Conservation (phyloP, 2,113 vertebrate species). For the Epinephelus moara region DNA sequence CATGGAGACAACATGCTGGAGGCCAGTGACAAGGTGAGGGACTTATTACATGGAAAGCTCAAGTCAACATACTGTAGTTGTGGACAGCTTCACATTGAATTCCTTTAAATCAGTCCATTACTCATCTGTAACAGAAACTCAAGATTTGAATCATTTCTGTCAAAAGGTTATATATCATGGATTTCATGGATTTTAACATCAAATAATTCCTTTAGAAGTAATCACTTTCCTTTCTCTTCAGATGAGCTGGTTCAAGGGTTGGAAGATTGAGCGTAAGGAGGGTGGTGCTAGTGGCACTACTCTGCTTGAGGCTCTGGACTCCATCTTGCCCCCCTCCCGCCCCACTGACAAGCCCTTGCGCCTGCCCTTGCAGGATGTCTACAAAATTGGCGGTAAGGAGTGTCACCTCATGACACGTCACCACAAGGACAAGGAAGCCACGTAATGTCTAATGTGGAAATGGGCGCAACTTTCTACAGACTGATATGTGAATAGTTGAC, state of each 20-base stretch:
- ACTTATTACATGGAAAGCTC: background rate
- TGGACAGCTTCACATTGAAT: background rate
- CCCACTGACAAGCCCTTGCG: conserved; percentile 85
- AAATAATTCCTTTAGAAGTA: background rate
- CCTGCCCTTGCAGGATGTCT: conserved; percentile 86
- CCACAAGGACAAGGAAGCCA: background rate
- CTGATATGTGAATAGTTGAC: background rate
- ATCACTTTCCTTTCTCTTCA: conserved; percentile 38
- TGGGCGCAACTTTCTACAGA: background rate
- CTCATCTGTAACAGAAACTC: background rate
- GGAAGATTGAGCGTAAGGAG: conserved; percentile 87
- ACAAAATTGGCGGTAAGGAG: conserved; percentile 85
- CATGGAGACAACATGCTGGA: conserved; percentile 88
- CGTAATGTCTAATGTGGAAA: background rate
- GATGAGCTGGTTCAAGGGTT: conserved; percentile 90
- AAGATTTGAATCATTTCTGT: background rate
- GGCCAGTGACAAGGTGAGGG: conserved; percentile 67
- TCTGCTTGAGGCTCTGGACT: conserved; percentile 86
- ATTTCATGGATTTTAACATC: background rate
- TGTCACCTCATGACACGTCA: background rate
- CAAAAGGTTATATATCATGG: too few species aligned
- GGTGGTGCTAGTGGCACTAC: conserved; percentile 78
- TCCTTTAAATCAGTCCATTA: background rate
- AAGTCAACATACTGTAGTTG: background rate
- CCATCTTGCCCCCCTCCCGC: conserved; percentile 82